These are phyloP conservation scores for Dermatemys mawii DNA, from an alignment of 2,113 vertebrate genomes.

Conservation along the genomic window DNA sequence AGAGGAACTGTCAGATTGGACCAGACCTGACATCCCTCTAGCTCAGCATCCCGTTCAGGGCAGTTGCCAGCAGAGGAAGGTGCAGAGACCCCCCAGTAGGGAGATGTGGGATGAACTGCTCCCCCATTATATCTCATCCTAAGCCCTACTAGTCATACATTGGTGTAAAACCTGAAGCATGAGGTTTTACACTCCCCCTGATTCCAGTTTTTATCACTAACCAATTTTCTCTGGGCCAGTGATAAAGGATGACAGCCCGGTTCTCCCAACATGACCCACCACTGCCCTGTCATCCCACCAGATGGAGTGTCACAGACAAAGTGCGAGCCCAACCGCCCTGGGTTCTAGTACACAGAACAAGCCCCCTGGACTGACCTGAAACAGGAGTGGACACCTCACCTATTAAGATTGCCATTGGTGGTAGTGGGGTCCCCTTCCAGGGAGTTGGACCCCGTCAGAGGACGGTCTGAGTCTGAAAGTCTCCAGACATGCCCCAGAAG, in stretches of 20 bases:
- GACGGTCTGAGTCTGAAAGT: not conserved
- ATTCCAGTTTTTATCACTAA: not conserved
- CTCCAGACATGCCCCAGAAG: not conserved
- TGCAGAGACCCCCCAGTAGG: not conserved
- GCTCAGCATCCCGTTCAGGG: no score
- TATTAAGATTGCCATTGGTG: no score
- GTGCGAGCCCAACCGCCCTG: not conserved
- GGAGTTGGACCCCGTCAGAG: not conserved
- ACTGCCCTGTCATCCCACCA: no score
- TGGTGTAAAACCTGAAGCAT: not conserved
- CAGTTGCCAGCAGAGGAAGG: not conserved
- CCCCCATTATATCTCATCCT: not conserved
- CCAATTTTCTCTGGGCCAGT: no score
- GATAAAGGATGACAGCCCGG: no score
- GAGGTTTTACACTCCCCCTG: not conserved
- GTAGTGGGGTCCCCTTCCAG: no score
- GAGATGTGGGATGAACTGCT: not conserved
- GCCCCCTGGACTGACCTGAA: not conserved
- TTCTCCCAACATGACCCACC: no score
- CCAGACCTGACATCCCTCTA: not conserved
- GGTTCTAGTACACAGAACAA: not conserved
- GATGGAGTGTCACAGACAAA: no score
- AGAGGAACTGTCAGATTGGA: not conserved
- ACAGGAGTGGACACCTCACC: not conserved
- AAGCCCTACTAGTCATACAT: not conserved